A percentile compares a stretch with the other conserved stretches of the same genome.
Conservation (phyloP, 2,797 vertebrate genomes). For the Xiphophorus birchmanni region DNA sequence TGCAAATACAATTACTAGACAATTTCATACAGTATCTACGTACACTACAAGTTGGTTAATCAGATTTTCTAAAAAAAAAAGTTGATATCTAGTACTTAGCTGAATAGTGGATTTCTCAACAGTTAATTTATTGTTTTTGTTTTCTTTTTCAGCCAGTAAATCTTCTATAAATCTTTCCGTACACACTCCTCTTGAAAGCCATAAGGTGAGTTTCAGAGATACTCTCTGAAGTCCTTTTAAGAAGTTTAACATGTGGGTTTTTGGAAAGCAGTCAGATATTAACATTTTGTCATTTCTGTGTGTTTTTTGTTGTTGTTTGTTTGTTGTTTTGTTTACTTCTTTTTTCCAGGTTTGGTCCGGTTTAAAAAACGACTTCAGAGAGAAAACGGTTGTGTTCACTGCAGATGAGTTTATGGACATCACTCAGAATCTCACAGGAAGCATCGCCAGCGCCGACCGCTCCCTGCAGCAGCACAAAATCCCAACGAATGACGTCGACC, state of each 20-base stretch:
- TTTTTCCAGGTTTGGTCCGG: constrained; percentile 52
- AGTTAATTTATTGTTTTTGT: not conserved
- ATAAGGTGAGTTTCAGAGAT: constrained; percentile 57
- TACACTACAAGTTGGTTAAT: not conserved
- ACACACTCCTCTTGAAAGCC: constrained; percentile 44
- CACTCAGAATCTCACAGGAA: constrained; percentile 85
- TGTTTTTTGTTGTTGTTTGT: too few species aligned
- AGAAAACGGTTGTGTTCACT: constrained; percentile 72
- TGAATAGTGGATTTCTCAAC: not conserved
- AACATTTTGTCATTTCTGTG: not conserved
- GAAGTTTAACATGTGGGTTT: not conserved
- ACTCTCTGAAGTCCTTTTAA: not conserved
- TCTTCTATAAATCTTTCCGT: constrained; percentile 50
- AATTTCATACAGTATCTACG: not conserved
- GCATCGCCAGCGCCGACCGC: constrained; percentile 63
- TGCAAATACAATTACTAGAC: not conserved
- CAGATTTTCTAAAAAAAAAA: not conserved
- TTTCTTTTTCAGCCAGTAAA: constrained; percentile 55
- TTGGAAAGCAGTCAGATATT: not conserved
- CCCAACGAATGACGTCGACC: constrained; percentile 42
- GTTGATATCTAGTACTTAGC: not conserved
- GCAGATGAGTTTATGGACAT: constrained; percentile 85
- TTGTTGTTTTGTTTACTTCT: constrained; percentile 3
- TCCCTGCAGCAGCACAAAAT: constrained; percentile 19
- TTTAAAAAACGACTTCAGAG: constrained; percentile 48